Evolutionary conservation across 1,140 invertebrate genomes (phyloP).

Genomic region (Drosophila teissieri): DNA sequence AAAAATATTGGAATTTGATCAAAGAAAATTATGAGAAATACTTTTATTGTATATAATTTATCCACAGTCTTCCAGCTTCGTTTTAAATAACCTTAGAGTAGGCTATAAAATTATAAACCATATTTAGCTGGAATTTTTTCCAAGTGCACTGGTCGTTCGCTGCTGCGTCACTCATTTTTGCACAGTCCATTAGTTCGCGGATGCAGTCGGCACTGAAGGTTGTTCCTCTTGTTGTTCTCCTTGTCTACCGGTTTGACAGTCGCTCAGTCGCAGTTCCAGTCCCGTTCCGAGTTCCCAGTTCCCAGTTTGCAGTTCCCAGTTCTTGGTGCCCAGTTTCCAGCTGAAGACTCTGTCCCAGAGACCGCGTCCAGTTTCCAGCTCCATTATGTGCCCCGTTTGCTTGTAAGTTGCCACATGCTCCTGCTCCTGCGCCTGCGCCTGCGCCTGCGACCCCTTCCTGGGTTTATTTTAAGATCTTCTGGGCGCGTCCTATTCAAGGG

Average conservation of each 20-base stretch:
- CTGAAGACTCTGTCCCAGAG: constrained; percentile 14
- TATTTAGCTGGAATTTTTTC: background rate
- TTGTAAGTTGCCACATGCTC: constrained; percentile 28
- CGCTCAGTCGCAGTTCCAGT: constrained; percentile 55
- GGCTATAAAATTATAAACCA: no score
- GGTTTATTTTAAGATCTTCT: constrained; percentile 69
- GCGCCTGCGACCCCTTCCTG: constrained; percentile 15
- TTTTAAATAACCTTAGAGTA: no score
- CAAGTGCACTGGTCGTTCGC: constrained; percentile 35
- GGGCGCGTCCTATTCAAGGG: constrained; percentile 61
- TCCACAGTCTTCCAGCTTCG: no score
- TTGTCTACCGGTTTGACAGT: constrained; percentile 75
- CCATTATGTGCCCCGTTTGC: constrained; percentile 60
- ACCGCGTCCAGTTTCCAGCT: constrained; percentile 43
- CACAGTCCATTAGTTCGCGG: constrained; percentile 81
- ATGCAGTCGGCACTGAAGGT: constrained; percentile 75
- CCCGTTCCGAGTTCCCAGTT: constrained; percentile 22
- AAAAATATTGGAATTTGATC: background rate
- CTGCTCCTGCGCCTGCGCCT: constrained; percentile 21
- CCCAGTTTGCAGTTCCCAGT: background rate
- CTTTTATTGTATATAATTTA: no score
- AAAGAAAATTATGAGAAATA: no score
- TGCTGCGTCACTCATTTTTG: constrained; percentile 82
- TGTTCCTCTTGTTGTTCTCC: constrained; percentile 42
- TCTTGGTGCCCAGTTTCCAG: background rate